Percentiles rank a stretch among this genome's conserved stretches.
Evolutionary conservation across 2,113 vertebrate species (phyloP).

Genomic region (Sylvia atricapilla): DNA sequence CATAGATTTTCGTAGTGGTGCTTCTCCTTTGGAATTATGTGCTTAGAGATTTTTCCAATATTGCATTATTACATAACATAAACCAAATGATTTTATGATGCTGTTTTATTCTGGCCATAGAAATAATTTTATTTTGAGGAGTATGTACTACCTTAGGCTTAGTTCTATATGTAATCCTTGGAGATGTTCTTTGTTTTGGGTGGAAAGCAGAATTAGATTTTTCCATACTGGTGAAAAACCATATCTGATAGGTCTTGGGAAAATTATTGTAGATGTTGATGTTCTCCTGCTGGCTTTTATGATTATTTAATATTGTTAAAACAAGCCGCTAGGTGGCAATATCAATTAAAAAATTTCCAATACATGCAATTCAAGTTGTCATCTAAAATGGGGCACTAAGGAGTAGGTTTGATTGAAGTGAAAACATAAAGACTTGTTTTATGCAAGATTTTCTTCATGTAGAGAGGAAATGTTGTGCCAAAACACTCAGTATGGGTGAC

Average conservation of each 20-base stretch:
- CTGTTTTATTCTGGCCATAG: background rate
- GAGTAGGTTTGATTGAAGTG: background rate
- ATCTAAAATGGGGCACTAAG: background rate
- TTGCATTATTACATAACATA: background rate
- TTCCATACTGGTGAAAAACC: background rate
- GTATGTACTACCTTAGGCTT: background rate
- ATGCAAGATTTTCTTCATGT: background rate
- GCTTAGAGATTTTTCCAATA: background rate
- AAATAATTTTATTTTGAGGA: background rate
- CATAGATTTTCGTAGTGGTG: background rate
- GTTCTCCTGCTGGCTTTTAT: background rate
- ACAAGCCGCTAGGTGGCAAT: conserved; percentile 56
- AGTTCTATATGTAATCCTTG: background rate
- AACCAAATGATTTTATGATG: background rate
- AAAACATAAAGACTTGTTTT: background rate
- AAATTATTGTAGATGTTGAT: background rate
- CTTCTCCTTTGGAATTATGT: background rate
- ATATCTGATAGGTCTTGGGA: background rate
- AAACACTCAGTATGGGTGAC: background rate
- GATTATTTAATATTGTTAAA: background rate
- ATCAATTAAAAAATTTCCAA: conserved; percentile 23
- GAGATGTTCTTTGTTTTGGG: background rate
- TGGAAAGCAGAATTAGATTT: background rate
- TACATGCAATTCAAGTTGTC: background rate
- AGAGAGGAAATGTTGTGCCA: background rate